Conservation (phyloP, 2,888 invertebrate species). For the Griposia aprilina region DNA sequence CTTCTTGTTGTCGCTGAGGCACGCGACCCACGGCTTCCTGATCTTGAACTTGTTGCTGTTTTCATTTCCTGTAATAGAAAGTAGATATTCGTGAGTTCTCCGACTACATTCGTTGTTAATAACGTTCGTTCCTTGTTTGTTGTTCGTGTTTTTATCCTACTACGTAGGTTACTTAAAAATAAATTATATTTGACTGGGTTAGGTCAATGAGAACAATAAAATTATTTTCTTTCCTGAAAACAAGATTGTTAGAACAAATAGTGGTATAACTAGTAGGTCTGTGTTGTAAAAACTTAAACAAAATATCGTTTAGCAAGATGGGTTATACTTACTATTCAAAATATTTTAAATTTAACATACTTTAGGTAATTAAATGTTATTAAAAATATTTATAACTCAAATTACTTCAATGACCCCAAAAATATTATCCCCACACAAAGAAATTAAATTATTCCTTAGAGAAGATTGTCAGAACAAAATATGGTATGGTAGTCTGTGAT, state of each 20-base stretch:
- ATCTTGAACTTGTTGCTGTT: slow-evolving; percentile 90
- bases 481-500: not conserved
- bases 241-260: not conserved
- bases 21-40: slow-evolving; percentile 94
- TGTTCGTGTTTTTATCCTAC: too few species aligned
- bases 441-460: too few species aligned
- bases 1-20: slow-evolving; percentile 94
- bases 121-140: too few species aligned
- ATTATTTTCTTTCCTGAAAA: not conserved
- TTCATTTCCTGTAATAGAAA: slow-evolving; percentile 79
- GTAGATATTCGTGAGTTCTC: not conserved
- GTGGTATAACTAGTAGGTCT: not conserved
- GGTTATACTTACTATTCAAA: not conserved
- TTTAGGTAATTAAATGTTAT: too few species aligned
- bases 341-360: not conserved
- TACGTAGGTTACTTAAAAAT: not conserved
- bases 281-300: slow-evolving; percentile 4
- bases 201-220: not conserved
- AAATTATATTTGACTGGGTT: not conserved
- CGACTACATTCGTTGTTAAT: not conserved
- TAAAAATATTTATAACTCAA: not conserved
- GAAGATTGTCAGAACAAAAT: not conserved
- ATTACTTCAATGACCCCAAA: not conserved
- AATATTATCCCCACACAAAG: not conserved
- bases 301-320: not conserved